Evolutionary conservation across 2,797 vertebrate species (phyloP).

Genomic region (Lerista edwardsae): DNA sequence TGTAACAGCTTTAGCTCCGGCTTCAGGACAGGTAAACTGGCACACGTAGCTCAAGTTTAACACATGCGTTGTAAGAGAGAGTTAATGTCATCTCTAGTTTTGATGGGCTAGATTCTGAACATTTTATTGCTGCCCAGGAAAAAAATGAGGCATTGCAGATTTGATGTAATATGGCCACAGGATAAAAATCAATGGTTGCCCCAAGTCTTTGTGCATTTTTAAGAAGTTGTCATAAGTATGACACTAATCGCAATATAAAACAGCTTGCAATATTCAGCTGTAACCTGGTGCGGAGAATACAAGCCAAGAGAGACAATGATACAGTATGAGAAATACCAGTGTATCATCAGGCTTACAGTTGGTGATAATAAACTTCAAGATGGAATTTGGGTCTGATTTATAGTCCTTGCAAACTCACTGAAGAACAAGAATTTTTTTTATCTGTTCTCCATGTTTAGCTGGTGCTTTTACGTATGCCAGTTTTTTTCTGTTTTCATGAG

Average conservation of each 20-base stretch:
- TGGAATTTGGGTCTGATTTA: slow-evolving; percentile 50
- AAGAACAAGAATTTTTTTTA: slow-evolving; percentile 48
- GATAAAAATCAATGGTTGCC: neutral
- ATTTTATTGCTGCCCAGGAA: neutral
- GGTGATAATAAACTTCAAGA: slow-evolving; percentile 12
- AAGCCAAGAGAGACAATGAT: slow-evolving; percentile 51
- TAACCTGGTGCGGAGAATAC: slow-evolving; percentile 7
- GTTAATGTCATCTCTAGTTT: slow-evolving; percentile 6
- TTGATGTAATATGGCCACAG: slow-evolving; percentile 3
- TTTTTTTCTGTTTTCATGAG: slow-evolving; percentile 49
- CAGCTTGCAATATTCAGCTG: slow-evolving; percentile 27
- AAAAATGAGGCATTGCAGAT: neutral
- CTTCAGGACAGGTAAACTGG: neutral
- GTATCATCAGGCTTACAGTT: slow-evolving; percentile 40
- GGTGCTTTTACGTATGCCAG: slow-evolving; percentile 41
- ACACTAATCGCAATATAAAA: slow-evolving; percentile 19
- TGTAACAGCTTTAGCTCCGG: too few species aligned
- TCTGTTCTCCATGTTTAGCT: slow-evolving; percentile 35
- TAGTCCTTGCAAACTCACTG: neutral
- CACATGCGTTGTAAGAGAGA: slow-evolving; percentile 2
- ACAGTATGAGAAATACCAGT: slow-evolving; percentile 49
- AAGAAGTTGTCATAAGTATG: neutral
- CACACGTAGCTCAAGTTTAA: neutral
- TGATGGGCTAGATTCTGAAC: neutral
- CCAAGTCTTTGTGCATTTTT: slow-evolving; percentile 18